Percentiles rank a stretch among this genome's conserved stretches.
These are phyloP conservation scores for Cylindroiulus punctatus DNA, from an alignment of 2,888 invertebrate species.

Conservation along the genomic window DNA sequence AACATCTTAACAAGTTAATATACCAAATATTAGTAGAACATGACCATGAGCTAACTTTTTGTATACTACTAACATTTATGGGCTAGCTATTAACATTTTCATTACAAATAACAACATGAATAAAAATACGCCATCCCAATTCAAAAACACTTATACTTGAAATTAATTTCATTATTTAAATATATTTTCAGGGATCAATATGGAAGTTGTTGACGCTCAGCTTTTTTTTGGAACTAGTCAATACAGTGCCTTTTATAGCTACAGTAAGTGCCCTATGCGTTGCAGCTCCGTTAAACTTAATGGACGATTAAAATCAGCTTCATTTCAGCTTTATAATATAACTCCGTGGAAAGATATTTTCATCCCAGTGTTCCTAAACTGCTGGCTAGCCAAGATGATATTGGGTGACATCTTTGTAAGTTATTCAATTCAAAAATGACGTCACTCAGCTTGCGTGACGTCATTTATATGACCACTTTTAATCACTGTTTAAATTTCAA, in stretches of 20 bases:
- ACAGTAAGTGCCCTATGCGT: conserved; percentile 62
- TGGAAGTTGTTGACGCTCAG: conserved; percentile 58
- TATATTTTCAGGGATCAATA: conserved; percentile 56
- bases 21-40: no score
- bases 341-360: conserved; percentile 64
- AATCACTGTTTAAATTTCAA: not conserved
- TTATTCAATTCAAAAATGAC: not conserved
- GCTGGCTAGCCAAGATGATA: conserved; percentile 68
- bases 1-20: no score
- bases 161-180: not conserved
- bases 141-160: no score
- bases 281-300: no score
- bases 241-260: conserved; percentile 67
- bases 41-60: no score
- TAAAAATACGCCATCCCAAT: no score
- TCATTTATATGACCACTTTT: not conserved
- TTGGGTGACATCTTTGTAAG: conserved; percentile 68
- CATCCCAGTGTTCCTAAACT: conserved; percentile 69
- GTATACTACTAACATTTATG: no score
- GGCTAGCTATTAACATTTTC: no score
- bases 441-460: not conserved
- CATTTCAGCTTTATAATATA: conserved; percentile 65
- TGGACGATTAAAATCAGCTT: not conserved
- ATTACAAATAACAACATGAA: no score
- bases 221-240: conserved; percentile 67